phyloP scores from a whole-genome alignment of 1,140 invertebrate species.

The Sesamia nonagrioides region DNA sequence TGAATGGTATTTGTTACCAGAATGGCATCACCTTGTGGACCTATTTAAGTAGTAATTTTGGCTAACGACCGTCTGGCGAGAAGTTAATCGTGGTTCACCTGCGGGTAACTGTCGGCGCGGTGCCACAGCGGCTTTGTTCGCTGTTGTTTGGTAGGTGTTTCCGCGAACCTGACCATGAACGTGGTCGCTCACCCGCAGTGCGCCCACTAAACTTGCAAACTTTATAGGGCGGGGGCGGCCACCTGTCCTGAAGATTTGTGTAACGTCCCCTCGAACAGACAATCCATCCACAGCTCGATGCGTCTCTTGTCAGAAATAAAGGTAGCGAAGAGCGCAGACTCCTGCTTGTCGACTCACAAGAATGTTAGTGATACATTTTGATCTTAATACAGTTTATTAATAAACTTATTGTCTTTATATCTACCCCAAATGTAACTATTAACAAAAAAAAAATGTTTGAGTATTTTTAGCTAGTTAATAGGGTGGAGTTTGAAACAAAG shows the following conservation, averaged over 20 bases:
- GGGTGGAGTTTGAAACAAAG: too few species aligned
- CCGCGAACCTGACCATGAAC: slow-evolving; percentile 73
- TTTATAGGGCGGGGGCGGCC: slow-evolving; percentile 77
- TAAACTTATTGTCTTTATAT: not conserved
- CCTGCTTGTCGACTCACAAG: not conserved
- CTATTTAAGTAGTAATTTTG: slow-evolving; percentile 75
- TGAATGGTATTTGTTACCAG: slow-evolving; percentile 69
- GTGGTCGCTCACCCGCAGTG: slow-evolving; percentile 75
- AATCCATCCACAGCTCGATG: slow-evolving; percentile 69
- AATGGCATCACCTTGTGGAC: slow-evolving; percentile 64
- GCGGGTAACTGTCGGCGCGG: slow-evolving; percentile 70
- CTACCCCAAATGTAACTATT: not conserved
- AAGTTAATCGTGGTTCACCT: slow-evolving; percentile 81
- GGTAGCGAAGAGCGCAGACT: slow-evolving; percentile 1
- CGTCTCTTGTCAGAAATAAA: slow-evolving; percentile 49
- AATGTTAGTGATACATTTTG: not conserved
- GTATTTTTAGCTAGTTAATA: not conserved
- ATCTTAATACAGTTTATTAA: not conserved
- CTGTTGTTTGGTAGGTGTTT: slow-evolving; percentile 57
- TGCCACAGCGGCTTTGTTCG: slow-evolving; percentile 69
- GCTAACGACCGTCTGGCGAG: slow-evolving; percentile 77
- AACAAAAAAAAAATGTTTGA: too few species aligned
- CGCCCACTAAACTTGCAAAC: slow-evolving; percentile 67
- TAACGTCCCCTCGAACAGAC: slow-evolving; percentile 59
- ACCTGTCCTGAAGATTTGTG: slow-evolving; percentile 69